Evolutionary conservation across 2,797 vertebrate species (phyloP), one percentile per base, ranked within the genome.

Genomic region (Tarsius wallacei): DNA sequence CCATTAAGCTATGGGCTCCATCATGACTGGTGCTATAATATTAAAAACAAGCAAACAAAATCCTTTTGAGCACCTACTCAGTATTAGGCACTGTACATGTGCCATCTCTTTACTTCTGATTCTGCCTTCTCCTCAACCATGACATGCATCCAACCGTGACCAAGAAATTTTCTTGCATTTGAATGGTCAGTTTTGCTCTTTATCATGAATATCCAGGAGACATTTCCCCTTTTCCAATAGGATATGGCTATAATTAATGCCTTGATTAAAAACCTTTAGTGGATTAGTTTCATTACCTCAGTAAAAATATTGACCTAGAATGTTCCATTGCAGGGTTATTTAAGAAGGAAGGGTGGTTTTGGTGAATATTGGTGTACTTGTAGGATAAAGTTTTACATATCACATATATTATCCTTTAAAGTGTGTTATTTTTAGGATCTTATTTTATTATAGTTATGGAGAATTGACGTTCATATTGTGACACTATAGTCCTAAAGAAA

Each of bases 371-470:
- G 64, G 24, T 15, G 28, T 80, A 57, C 31, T 2, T 74, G 28
- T 73, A 15, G 53, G 17, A 49, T 11, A 59, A 90, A 49, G 59
- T 55, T 91, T 61, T 57, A 57, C 4, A 74, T 80, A 64, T 26
- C 26, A 61, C 14, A 10, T 64, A 21, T 33, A 36, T 7, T 17
- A 33, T 26, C 5, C 8, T 31, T 26, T 88, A 78, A 83, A 83
- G 19, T 51, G 33, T 53, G 5, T 26, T 17, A 78, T 59, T 2
- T 70, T 74, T 78, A 33, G 13, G 36, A 47, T 59, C 57, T 70
- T 92, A 64, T n/a, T 66, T 49, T 64, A 66, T 66, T 86, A 68
- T 74, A 86, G 19, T 68, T 90, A 64, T 21, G 24, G 86, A 91
- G 21, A 73, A 80, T 22, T 53, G 5, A 92, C 76, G 14, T 70